phyloP scores from a whole-genome alignment of 2,797 vertebrate species.

The Erithacus rubecula region DNA sequence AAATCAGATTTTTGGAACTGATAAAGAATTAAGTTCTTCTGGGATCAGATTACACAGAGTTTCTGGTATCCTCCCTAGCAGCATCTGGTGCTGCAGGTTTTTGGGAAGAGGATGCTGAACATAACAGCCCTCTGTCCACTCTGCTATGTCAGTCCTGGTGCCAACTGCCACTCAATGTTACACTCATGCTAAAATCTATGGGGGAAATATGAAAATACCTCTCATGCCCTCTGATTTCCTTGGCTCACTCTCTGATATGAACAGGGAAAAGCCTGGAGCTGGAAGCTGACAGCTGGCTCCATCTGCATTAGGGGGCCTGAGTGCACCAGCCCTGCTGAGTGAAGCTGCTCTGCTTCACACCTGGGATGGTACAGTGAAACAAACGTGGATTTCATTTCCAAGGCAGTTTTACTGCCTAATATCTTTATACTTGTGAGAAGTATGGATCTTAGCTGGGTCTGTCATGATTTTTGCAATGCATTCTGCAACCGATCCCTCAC shows the following conservation, averaged over 20 bases:
- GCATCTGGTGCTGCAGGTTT: background rate
- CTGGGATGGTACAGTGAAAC: background rate
- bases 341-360: background rate
- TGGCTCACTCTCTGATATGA: background rate
- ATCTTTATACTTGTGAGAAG: background rate
- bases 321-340: background rate
- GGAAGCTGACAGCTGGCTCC: background rate
- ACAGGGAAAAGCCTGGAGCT: background rate
- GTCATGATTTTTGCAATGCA: background rate
- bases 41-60: background rate
- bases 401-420: background rate
- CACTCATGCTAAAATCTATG: background rate
- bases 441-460: background rate
- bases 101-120: background rate
- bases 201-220: background rate
- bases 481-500: background rate
- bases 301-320: fast-evolving
- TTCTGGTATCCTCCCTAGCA: background rate
- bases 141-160: background rate
- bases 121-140: background rate
- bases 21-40: background rate
- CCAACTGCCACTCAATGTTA: background rate
- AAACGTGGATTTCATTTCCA: background rate
- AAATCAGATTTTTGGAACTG: background rate
- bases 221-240: background rate